Evolutionary conservation across 2,888 invertebrate species (phyloP).

Genomic region (Dyspetes luteomarginatus): DNA sequence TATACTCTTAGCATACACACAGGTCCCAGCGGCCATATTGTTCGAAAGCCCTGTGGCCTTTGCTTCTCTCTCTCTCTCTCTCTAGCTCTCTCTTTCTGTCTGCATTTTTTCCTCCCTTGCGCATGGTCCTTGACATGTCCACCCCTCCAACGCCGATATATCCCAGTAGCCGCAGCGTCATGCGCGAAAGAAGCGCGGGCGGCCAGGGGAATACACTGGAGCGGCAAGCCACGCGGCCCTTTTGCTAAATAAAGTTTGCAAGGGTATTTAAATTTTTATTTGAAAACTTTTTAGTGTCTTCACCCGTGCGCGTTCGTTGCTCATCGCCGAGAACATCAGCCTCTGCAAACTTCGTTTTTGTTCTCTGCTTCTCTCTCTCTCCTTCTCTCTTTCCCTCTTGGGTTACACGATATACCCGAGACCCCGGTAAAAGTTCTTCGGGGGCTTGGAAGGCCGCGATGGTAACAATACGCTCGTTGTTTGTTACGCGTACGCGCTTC

Average conservation of each 20-base stretch:
- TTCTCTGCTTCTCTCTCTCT: not conserved
- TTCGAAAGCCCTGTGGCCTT: constrained; percentile 66
- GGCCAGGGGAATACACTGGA: constrained; percentile 28
- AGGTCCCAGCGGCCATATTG: constrained; percentile 76
- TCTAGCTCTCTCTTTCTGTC: not conserved
- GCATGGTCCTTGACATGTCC: constrained; percentile 55
- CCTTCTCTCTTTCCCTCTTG: not conserved
- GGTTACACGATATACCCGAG: not conserved
- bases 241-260: constrained; percentile 78
- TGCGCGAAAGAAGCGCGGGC: not conserved
- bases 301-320: constrained; percentile 19
- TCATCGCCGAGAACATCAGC: constrained; percentile 28
- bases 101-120: constrained; percentile 45
- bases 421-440: not conserved
- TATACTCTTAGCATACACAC: constrained; percentile 75
- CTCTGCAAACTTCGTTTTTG: constrained; percentile 30
- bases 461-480: not conserved
- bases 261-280: constrained; percentile 83
- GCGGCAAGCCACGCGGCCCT: constrained; percentile 51
- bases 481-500: not conserved
- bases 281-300: constrained; percentile 81
- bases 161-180: constrained; percentile 32
- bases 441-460: constrained; percentile 14
- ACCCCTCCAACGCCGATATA: constrained; percentile 32
- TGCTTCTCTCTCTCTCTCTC: constrained; percentile 18